Evolutionary conservation across 2,888 invertebrate species (phyloP), one percentile per base, ranked within the genome.

Genomic region (Drepana falcataria): DNA sequence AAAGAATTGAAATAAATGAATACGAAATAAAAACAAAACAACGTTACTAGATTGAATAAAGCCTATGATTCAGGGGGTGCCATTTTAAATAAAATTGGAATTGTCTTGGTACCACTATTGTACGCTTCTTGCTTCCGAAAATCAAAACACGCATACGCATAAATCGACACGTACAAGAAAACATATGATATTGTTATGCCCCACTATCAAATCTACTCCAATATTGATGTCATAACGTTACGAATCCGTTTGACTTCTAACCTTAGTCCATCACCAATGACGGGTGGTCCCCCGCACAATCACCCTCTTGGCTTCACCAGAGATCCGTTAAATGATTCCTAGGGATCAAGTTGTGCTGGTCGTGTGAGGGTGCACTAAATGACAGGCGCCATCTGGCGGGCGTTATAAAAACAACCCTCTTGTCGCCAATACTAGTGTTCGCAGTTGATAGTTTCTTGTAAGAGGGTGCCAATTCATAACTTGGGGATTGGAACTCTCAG

Each of bases 321-420:
- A 9, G 6, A 2, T 44, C 3, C 6, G 2, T 9, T 44, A 9
- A 44, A 9, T 44, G 64, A 60, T 56, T 60, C 41, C 51, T n/a
- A 59, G 35, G 59, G 82, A 54, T 76, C 77, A 65, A 55, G 33
- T 51, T 54, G 60, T 3, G 35, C 34, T 71, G 78, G 83, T 61
- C 53, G 52, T 53, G 63, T 69, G 73, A 79, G 81, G 82, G 78
- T 84, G 83, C 83, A 85, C 74, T 80, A 82, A 86, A 87, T 88
- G 90, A 87, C 88, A 85, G 73, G 77, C 85, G 82, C 77, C 90
- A 90, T 88, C 87, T 91, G 90, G 78, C 72, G 79, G 65, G 71
- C 69, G 83, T 84, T 80, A 89, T 89, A 90, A 90, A 87, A 87
- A 81, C 81, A 69, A 83, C 87, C 88, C 88, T 83, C 83, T 78